Base-by-base conservation (phyloP, 2,888 invertebrate genomes). In the Drosophila seclusa region DNA sequence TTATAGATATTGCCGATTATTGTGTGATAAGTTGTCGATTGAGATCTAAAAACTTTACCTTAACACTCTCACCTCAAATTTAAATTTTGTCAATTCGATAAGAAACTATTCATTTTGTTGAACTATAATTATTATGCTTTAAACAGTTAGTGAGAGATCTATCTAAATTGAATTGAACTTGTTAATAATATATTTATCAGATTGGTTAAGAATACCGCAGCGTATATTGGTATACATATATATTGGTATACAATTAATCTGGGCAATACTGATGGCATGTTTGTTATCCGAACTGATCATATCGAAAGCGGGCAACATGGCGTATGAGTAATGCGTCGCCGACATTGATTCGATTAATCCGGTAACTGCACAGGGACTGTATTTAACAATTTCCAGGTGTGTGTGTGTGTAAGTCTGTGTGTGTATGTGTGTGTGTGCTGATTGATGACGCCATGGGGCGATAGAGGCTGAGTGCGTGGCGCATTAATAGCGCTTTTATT, bases 401-500 rank as follows among this genome's bases (percentile, higher is more conserved):
- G 10, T 57, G 29, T 45, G 24, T 29, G 29, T 38, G 58, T 42
- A 36, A 4, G 29, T 62, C 24, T 52, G 29, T 53, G 57, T 52
- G 36, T 58, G 48, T 52, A n/a, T 32, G 31, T 42, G 31, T 32
- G 36, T 53, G 36, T 27, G 11, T 38, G 59, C 54, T 57, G 55
- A 67, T 68, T 67, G 72, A 76, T 76, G 72, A 76, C 67, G 76
- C 60, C 67, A 55, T 36, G 1, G 2, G n/a, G 2, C 7, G 27
- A n/a, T 13, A 38, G 21, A 50, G 38, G 45, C 31, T 45, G 11
- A 32, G 24, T n/a, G 18, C 38, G 42, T 49, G 54, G 65, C 49
- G 36, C 73, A 80, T 75, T 85, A 73, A 83, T 74, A 76, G 67
- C 71, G 83, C 76, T 83, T 88, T 88, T 86, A 83, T 83, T 87